Percentiles rank a stretch among this genome's conserved stretches.
phyloP scores from a whole-genome alignment of 2,797 vertebrate genomes.

The Etheostoma perlongum region DNA sequence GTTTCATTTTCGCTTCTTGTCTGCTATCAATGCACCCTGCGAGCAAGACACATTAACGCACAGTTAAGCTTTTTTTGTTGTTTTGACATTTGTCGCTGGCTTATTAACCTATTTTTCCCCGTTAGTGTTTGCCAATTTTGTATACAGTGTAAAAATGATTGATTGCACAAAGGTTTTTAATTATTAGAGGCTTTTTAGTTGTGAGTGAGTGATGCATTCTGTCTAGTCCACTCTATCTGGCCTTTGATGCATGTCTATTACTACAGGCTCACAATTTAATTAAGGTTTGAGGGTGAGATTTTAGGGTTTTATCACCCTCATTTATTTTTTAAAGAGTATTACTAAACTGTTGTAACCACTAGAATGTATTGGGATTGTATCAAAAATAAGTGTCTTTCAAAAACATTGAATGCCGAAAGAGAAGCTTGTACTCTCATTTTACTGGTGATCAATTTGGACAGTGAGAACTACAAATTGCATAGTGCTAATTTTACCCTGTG shows the following conservation, averaged over 20 bases:
- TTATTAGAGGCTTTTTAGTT: slow-evolving; percentile 74
- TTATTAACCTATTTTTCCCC: slow-evolving; percentile 80
- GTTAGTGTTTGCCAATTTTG: slow-evolving; percentile 82
- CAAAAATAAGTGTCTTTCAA: slow-evolving; percentile 80
- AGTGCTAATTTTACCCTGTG: slow-evolving; percentile 75
- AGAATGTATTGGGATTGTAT: slow-evolving; percentile 89
- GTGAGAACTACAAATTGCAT: slow-evolving; percentile 57
- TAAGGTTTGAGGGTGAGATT: slow-evolving; percentile 44
- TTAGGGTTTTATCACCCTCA: slow-evolving; percentile 61
- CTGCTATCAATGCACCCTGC: slow-evolving; percentile 50
- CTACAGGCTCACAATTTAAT: slow-evolving; percentile 56
- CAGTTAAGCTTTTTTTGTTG: slow-evolving; percentile 59
- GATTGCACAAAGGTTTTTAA: slow-evolving; percentile 73
- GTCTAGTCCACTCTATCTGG: slow-evolving; percentile 68
- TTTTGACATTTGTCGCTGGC: slow-evolving; percentile 68
- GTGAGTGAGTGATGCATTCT: slow-evolving; percentile 64
- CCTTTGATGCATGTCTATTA: slow-evolving; percentile 78
- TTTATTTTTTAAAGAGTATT: slow-evolving; percentile 54
- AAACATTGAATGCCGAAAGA: slow-evolving; percentile 80
- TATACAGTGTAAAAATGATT: slow-evolving; percentile 76
- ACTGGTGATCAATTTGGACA: slow-evolving; percentile 66
- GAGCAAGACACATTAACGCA: slow-evolving; percentile 56
- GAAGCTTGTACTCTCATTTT: slow-evolving; percentile 70
- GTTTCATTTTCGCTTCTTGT: slow-evolving; percentile 43
- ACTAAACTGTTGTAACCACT: slow-evolving; percentile 87